phyloP scores from a whole-genome alignment of 2,888 invertebrate species.

The Neoascia interrupta region DNA sequence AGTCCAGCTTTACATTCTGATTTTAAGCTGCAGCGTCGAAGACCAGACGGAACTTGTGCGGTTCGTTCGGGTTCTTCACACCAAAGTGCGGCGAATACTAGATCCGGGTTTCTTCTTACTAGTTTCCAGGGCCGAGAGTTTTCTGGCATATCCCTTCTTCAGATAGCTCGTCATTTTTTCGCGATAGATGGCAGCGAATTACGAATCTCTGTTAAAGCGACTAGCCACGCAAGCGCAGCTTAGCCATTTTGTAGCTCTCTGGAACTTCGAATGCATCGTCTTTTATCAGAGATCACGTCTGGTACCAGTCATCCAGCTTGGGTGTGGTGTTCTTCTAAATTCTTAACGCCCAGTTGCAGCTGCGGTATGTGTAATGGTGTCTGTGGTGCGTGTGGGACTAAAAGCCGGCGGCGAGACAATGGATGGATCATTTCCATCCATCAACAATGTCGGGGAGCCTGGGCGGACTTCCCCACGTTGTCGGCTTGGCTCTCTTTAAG shows the following conservation, averaged over 20 bases:
- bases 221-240: slow-evolving; percentile 30
- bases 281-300: slow-evolving; percentile 24
- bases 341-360: not conserved
- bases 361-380: no score
- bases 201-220: slow-evolving; percentile 52
- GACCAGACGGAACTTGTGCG: slow-evolving; percentile 70
- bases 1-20: slow-evolving; percentile 69
- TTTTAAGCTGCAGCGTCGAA: slow-evolving; percentile 71
- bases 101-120: not conserved
- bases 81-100: no score
- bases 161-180: slow-evolving; percentile 40
- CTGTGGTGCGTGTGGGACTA: no score
- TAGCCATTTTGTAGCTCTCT: slow-evolving; percentile 32
- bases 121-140: no score
- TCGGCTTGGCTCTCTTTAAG: no score
- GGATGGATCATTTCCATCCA: no score
- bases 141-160: slow-evolving; percentile 22
- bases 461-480: no score
- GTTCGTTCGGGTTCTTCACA: slow-evolving; percentile 67
- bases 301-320: not conserved
- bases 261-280: slow-evolving; percentile 30
- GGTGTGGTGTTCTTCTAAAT: not conserved
- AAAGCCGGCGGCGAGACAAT: no score
- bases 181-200: slow-evolving; percentile 55
- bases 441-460: no score